Conservation (phyloP, 2,888 invertebrate species). For the Caenorhabditis zanzibari region DNA sequence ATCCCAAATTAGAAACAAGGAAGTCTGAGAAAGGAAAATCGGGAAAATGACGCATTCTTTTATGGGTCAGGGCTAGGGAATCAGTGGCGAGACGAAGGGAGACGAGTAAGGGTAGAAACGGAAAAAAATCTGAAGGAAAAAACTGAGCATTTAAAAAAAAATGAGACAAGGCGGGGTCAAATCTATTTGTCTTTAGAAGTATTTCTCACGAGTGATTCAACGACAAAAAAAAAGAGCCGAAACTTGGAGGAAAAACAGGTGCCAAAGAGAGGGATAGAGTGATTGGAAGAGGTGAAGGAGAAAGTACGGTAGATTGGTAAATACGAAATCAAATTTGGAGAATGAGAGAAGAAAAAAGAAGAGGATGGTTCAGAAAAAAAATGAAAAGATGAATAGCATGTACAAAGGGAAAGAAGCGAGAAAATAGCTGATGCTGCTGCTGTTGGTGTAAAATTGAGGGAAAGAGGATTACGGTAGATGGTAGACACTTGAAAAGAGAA, state of each 20-base stretch:
- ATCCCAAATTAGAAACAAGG: background rate
- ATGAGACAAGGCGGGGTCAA: constrained; percentile 26
- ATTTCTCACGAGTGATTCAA: constrained; percentile 15
- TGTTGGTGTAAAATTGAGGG: constrained; percentile 34
- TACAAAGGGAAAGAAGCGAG: constrained; percentile 45
- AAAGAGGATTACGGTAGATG: constrained; percentile 48
- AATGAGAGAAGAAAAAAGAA: constrained; percentile 5
- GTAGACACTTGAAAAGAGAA: constrained; percentile 27
- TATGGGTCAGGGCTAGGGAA: constrained; percentile 4
- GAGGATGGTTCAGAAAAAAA: constrained; percentile 14
- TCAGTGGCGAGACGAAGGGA: background rate
- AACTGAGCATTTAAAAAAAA: constrained; percentile 21
- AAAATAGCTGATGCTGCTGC: constrained; percentile 50
- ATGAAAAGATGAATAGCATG: constrained; percentile 14
- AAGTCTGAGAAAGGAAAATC: background rate
- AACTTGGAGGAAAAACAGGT: background rate
- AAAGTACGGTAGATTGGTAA: constrained; percentile 42
- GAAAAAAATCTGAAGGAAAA: constrained; percentile 12
- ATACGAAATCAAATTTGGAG: constrained; percentile 25
- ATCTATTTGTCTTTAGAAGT: constrained; percentile 20
- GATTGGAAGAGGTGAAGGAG: background rate
- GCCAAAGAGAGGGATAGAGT: background rate
- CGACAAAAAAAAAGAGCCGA: constrained; percentile 24
- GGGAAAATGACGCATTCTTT: constrained; percentile 14
- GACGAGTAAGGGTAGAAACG: background rate